phyloP scores from a whole-genome alignment of 2,888 invertebrate genomes.

The Tortricodes alternella region DNA sequence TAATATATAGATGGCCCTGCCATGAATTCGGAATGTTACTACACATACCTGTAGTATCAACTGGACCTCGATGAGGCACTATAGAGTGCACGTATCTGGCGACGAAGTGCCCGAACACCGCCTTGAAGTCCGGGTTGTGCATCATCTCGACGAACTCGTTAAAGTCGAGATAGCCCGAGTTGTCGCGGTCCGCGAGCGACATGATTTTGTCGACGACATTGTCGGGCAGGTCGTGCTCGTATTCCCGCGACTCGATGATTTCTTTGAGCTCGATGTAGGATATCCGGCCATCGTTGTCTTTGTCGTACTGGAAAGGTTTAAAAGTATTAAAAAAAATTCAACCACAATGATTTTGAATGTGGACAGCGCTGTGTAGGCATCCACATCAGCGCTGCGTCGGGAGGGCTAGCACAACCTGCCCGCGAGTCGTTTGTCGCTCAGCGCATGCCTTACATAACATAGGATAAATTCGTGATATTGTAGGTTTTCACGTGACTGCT shows the following conservation, averaged over 20 bases:
- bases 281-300: constrained; percentile 87
- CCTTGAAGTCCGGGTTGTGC: constrained; percentile 82
- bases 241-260: constrained; percentile 83
- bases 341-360: too few species aligned
- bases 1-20: too few species aligned
- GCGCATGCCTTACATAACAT: too few species aligned
- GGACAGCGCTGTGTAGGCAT: too few species aligned
- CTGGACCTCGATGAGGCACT: constrained; percentile 79
- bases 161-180: constrained; percentile 87
- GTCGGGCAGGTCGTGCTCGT: constrained; percentile 86
- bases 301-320: constrained; percentile 84
- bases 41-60: constrained; percentile 73
- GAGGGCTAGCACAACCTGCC: too few species aligned
- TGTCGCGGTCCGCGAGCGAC: constrained; percentile 83
- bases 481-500: too few species aligned
- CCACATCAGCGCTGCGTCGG: too few species aligned
- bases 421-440: too few species aligned
- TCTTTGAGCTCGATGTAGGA: constrained; percentile 85
- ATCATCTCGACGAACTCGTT: constrained; percentile 89
- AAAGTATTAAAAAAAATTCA: background rate
- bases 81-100: constrained; percentile 84
- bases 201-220: constrained; percentile 86
- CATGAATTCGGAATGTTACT: background rate
- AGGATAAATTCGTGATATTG: too few species aligned
- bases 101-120: constrained; percentile 85